Percentiles rank a stretch among this genome's conserved stretches.
Conservation (phyloP, 2,113 vertebrate species). For the Gobio gobio region DNA sequence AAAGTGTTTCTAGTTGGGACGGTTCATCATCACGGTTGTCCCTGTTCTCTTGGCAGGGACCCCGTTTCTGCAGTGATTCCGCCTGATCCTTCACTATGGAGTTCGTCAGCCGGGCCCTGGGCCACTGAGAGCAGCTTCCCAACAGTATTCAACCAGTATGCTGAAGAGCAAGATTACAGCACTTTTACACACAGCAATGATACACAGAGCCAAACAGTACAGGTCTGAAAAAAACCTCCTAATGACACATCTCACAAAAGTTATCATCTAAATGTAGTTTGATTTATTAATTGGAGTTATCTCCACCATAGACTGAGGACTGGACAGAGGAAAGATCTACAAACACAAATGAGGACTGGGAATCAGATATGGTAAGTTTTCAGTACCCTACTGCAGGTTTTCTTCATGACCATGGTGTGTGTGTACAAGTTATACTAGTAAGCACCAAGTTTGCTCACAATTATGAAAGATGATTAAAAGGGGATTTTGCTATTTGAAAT, state of each 20-base stretch:
- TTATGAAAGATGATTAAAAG: neutral
- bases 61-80: neutral
- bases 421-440: neutral
- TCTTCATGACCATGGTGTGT: neutral
- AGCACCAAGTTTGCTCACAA: neutral
- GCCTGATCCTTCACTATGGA: neutral
- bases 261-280: neutral
- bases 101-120: neutral
- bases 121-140: neutral
- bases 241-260: neutral
- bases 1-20: neutral
- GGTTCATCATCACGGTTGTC: neutral
- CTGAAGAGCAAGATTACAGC: neutral
- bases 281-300: neutral
- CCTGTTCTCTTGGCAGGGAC: neutral
- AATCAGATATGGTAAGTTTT: slow-evolving; percentile 76
- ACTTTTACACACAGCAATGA: neutral
- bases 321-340: slow-evolving; percentile 67
- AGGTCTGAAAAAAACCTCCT: neutral
- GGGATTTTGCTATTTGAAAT: neutral
- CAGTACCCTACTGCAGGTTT: neutral
- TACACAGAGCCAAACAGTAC: neutral
- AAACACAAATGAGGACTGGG: slow-evolving; percentile 80
- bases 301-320: slow-evolving; percentile 74
- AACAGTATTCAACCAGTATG: neutral